Evolutionary conservation across 2,113 vertebrate genomes (phyloP).

Genomic region (Chiloscyllium plagiosum): DNA sequence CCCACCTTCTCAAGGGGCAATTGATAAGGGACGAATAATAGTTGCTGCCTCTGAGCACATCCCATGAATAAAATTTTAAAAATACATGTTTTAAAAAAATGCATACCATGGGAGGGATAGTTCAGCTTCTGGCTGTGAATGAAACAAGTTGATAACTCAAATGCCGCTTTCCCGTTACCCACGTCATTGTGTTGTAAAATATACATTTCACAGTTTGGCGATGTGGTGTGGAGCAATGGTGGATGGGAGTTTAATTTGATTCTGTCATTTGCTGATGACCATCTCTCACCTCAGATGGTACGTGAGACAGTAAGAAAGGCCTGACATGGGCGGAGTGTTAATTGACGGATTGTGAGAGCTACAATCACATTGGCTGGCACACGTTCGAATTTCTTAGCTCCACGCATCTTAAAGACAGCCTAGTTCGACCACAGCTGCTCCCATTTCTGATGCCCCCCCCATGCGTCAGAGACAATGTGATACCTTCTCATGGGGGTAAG

Average conservation of each 20-base stretch:
- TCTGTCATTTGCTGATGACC: not conserved
- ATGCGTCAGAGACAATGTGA: too few species aligned
- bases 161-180: not conserved
- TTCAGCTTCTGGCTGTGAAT: not conserved
- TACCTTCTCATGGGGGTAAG: too few species aligned
- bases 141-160: not conserved
- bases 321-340: not conserved
- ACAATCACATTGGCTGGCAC: not conserved
- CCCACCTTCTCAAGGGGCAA: too few species aligned
- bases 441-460: too few species aligned
- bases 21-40: too few species aligned
- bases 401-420: too few species aligned
- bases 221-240: not conserved
- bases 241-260: not conserved
- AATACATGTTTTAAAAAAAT: too few species aligned
- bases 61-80: too few species aligned
- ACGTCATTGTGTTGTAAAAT: not conserved
- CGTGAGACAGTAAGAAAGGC: not conserved
- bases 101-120: not conserved
- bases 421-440: too few species aligned
- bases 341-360: not conserved
- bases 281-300: not conserved
- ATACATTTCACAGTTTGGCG: not conserved
- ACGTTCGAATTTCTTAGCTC: not conserved
- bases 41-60: too few species aligned